Evolutionary conservation across 2,888 invertebrate genomes (phyloP), one percentile per base, ranked within the genome.

Genomic region (Sphaerophoria rueppellii): DNA sequence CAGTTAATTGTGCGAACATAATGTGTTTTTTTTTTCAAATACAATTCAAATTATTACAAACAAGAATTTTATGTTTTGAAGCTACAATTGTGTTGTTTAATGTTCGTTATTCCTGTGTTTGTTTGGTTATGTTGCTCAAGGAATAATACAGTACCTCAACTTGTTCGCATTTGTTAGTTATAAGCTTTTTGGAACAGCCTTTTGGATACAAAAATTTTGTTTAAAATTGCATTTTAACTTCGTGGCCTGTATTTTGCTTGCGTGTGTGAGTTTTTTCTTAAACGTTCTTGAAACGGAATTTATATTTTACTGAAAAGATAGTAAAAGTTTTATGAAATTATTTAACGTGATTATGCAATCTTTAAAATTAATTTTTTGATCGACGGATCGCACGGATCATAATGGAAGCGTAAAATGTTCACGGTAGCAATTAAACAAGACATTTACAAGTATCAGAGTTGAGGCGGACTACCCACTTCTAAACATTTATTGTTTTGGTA

Each of bases 1-100:
- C 35, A 65, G 82, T 48, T 75, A 87, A 52, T 69, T 86, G 69
- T 65, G 87, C 86, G 63, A 86, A 83, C 87, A 86, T 87, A 34
- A 46, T 11, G 9, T 34, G 4, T 40, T 40, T 40, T 40, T 40
- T 40, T 40, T 40, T 14, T 48, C 14, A 63, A 14, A 4, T 32
- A 14, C 6, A 43, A 40, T 9, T 46, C 34, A 50, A 37, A 4
- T 48, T 11, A 37, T 50, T 50, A 32, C 7, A 11, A 24, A 6
- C 24, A 24, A 24, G 24, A 24, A 24, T 24, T 24, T 24, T 24
- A 24, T 24, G 24, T 24, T 24, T 24, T 24, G 24, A 24, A 24
- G 24, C 24, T 24, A 24, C 24, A 24, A 1, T 24, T 50, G 11
- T 6, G 37, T 82, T 6, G 50, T 65, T 11, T 6, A 67, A 37